Evolutionary conservation across 1,140 invertebrate genomes (phyloP).

Genomic region (Psix sp.): DNA sequence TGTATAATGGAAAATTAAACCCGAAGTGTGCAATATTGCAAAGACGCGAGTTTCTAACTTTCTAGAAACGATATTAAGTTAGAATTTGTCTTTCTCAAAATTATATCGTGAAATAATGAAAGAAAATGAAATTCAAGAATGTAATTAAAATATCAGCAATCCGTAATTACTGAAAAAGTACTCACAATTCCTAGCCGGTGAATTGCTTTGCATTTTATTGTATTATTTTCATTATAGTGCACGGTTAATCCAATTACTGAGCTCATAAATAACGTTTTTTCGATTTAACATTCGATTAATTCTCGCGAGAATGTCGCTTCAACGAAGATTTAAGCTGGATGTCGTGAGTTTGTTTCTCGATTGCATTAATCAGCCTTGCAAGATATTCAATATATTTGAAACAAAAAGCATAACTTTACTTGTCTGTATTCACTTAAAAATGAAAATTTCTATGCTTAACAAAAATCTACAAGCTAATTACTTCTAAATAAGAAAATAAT

Average conservation of each 20-base stretch:
- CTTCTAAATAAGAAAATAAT: not conserved
- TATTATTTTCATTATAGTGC: constrained; percentile 14
- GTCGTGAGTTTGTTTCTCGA: constrained; percentile 19
- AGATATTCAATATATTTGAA: constrained; percentile 31
- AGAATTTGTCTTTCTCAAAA: constrained; percentile 18
- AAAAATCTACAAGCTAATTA: not conserved
- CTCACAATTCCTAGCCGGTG: too few relatives aligned
- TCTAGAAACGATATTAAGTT: constrained; percentile 1
- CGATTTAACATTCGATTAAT: constrained; percentile 20
- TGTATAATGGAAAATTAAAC: constrained; percentile 22
- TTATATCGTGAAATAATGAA: constrained; percentile 10
- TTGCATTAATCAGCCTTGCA: constrained; percentile 24
- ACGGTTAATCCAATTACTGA: constrained; percentile 11
- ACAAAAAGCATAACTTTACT: constrained; percentile 5
- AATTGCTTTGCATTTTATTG: not conserved
- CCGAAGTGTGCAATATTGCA: not conserved
- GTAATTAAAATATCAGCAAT: constrained; percentile 10
- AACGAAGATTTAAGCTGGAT: constrained; percentile 14
- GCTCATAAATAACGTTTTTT: constrained; percentile 32
- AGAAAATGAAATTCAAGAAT: constrained; percentile 1
- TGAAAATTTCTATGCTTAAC: not conserved
- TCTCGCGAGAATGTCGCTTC: constrained; percentile 6
- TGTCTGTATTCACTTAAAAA: constrained; percentile 9
- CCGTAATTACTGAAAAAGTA: not conserved
- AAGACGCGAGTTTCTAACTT: constrained; percentile 3